Base-by-base conservation (phyloP, 2,888 invertebrate species). In the Norana najaformis region DNA sequence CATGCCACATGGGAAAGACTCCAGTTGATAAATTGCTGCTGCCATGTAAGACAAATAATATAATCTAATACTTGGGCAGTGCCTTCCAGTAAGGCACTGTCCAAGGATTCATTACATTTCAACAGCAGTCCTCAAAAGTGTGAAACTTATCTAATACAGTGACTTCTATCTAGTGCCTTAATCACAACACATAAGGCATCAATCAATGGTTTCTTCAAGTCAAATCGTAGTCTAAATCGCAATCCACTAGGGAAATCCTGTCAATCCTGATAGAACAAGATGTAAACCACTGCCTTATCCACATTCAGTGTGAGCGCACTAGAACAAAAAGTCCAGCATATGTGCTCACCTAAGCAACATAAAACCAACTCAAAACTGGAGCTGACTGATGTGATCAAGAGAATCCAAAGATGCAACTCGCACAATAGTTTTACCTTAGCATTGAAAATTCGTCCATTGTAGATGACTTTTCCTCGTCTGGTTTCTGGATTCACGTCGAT, bases 401-500 rank as follows among this genome's bases (percentile, higher is more conserved):
- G 36, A 53, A n/a, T 41, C 35, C 18, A 85, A 85, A 13, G 5
- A 69, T 6, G 4, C 85, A 85, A 37, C 34, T 35, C 11, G 5
- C 30, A 18, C 34, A 85, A 34, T 85, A 37, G 38, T 39, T 82
- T 88, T 93, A 96, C 96, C 96, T 98, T 98, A 0, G 97, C 97
- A 94, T 97, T 97, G 94, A 98, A 96, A 39, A 97, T 94, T 96
- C 97, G 97, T 93, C 98, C 97, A 94, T 98, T 98, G 91, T 98
- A 96, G 91, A 97, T 96, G 0, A 98, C 97, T 94, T 97, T 97
- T 5, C 98, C 98, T 94, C 97, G 97, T 88, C 98, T 96, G 96
- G 98, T 96, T 94, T 98, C 98, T n/a, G 93, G 92, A 93, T 98
- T 98, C 83, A 98, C 95, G 95, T 97, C 97, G 91, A 99, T 97